Conservation (phyloP, 2,113 vertebrate species). For the Actenoides lindsayi region DNA sequence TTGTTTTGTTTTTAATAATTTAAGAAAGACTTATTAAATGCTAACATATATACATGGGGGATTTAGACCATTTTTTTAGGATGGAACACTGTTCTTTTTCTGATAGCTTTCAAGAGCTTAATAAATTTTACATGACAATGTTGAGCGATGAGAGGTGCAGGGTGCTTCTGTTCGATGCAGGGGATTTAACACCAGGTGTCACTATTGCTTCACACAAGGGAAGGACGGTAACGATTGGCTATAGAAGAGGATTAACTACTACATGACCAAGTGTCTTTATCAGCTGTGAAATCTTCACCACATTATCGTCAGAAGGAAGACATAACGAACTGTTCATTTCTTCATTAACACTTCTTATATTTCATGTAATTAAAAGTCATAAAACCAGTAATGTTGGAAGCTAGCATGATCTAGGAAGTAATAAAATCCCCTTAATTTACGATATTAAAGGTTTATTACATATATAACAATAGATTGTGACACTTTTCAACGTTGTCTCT, state of each 20-base stretch:
- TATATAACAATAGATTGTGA: not conserved
- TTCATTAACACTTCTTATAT: not conserved
- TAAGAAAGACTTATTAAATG: not conserved
- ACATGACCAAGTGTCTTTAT: not conserved
- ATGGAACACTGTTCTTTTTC: not conserved
- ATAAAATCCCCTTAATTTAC: not conserved
- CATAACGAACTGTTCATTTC: conserved; percentile 5
- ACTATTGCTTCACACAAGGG: conserved; percentile 11
- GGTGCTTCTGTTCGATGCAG: not conserved
- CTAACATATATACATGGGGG: not conserved
- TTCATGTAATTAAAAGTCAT: not conserved
- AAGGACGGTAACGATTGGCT: not conserved
- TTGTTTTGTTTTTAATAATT: not conserved
- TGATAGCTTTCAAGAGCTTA: not conserved
- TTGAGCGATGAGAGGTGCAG: not conserved
- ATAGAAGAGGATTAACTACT: not conserved
- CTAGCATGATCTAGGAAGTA: not conserved
- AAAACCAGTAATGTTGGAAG: not conserved
- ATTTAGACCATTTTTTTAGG: not conserved
- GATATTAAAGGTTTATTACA: not conserved
- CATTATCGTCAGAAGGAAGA: conserved; percentile 23
- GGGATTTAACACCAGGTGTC: conserved; percentile 56
- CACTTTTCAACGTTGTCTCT: not conserved
- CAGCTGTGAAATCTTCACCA: not conserved
- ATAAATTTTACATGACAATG: not conserved